A percentile compares a stretch with the other conserved stretches of the same genome.
phyloP scores from a whole-genome alignment of 2,797 vertebrate species.

The Botia almorhae region DNA sequence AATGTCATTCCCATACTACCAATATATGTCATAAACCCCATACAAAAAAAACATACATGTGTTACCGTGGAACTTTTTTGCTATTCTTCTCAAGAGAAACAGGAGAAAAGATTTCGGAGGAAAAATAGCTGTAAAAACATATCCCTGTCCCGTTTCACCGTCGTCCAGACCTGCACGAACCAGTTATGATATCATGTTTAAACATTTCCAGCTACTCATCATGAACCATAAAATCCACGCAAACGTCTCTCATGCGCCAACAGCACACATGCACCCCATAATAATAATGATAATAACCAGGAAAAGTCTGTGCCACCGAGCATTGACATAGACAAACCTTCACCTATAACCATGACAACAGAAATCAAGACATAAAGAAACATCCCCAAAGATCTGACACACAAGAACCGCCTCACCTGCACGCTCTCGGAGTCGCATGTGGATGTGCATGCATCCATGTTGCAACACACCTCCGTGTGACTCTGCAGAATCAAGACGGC shows the following conservation, averaged over 20 bases:
- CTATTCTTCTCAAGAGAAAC: background rate
- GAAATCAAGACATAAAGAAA: background rate
- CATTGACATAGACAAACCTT: slow-evolving; percentile 49
- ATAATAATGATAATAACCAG: background rate
- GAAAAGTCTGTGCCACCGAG: slow-evolving; percentile 35
- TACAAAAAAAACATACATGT: background rate
- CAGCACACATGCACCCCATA: background rate
- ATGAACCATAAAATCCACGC: slow-evolving; percentile 11
- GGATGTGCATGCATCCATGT: slow-evolving; percentile 25
- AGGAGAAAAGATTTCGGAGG: background rate
- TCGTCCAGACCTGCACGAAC: slow-evolving; percentile 47
- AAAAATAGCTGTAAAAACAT: background rate
- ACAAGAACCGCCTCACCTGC: slow-evolving; percentile 4
- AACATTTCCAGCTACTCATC: slow-evolving; percentile 41
- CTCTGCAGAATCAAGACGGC: background rate
- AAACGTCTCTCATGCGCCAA: background rate
- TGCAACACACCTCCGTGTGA: slow-evolving; percentile 5
- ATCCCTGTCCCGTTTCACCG: slow-evolving; percentile 12
- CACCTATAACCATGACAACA: background rate
- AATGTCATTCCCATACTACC: no score
- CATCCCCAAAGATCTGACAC: background rate
- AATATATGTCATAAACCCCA: background rate
- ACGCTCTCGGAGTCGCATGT: background rate
- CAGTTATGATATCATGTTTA: slow-evolving; percentile 25
- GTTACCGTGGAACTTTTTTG: background rate